Evolutionary conservation across 2,113 vertebrate genomes (phyloP), one percentile per base, ranked within the genome.

Genomic region (Microtus montanus): DNA sequence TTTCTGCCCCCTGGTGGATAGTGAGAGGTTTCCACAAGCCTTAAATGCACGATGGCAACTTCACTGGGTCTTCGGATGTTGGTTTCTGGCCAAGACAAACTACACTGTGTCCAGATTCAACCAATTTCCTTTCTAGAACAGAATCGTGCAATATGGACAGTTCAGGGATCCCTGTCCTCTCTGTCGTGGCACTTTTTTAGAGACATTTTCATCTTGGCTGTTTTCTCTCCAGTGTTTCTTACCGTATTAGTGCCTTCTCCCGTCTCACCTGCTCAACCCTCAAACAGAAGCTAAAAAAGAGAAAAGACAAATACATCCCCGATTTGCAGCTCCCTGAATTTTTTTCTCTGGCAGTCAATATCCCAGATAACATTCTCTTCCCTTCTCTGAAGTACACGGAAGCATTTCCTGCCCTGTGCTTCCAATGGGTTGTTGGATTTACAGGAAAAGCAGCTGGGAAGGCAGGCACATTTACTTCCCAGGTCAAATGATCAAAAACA

Each of bases 1-100:
- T 47, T 86, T 96, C 91, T 97, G 97, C 96, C 96, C 92, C 90
- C 97, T 96, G 89, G 94, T 97, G 97, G 97, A 54, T 44, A 44
- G 63, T 84, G n/a, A 77, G 0, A 4, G 24, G 5, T 80, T 47
- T 73, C 90, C 49, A 94, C 54, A 41, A 4, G 20, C 7, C 73
- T 52, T 35, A 35, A 1, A 14, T 73, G 52, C 73, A 63, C 88
- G 87, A 80, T 1, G 4, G 47, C 9, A 41, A 87, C 58, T 77
- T 96, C 52, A 19, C 26, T 49, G 47, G 19, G 3, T 68, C 87
- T 82, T 89, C 90, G n/a, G 79, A 73, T 74, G 20, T 35, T 35
- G 63, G 26, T 91, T 95, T 96, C 84, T 93, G 85, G 70, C 44
- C 74, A 66, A 89, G 26, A 22, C 12, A 20, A 86, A 52, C 22